Evolutionary conservation across 2,113 vertebrate genomes (phyloP), one percentile per base, ranked within the genome.

Genomic region (Machaerirhynchus nigripectus): DNA sequence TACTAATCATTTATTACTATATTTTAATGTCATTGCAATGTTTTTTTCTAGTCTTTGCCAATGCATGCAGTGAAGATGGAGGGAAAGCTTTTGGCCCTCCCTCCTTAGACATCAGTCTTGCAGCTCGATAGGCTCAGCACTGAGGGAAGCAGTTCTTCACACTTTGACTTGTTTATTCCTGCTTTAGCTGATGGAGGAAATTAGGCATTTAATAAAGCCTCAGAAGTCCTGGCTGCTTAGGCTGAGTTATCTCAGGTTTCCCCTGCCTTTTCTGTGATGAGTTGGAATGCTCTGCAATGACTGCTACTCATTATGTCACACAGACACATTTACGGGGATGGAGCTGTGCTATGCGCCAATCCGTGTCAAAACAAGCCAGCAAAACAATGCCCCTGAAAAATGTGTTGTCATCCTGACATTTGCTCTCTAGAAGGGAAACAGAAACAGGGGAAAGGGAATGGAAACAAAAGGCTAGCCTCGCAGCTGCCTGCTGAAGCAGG

Each of bases 311-410:
- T 90, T 93, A 68, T 95, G 89, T 93, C 80, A 77, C 57, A 49
- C 30, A 67, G 73, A 80, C 52, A 23, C 13, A 3, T 68, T 81
- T 59, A 47, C 0, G 0, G 44, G 27, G 80, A 89, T 30, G 33
- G 71, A 95, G 64, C 68, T 6, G 0, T 56, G 76, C 68, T 67
- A 7, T 14, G 47, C 0, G 0, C 88, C 95, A 92, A 13, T 70
- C 55, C 47, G 84, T 90, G 83, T 90, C 86, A 81, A 87, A 95
- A 89, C 33, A 93, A 92, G 35, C 27, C 55, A 59, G 47, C 19
- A 74, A 89, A 95, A 93, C 88, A 92, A 64, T 56, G 75, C 6
- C 47, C 37, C 49, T 63, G 91, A 92, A 94, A 92, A 94, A 89
- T 44, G 39, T 87, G 52, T 73, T 93, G 73, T 82, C 84, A 75